Evolutionary conservation across 2,797 vertebrate genomes (phyloP), one percentile per base, ranked within the genome.

Genomic region (Sparidentex hasta): DNA sequence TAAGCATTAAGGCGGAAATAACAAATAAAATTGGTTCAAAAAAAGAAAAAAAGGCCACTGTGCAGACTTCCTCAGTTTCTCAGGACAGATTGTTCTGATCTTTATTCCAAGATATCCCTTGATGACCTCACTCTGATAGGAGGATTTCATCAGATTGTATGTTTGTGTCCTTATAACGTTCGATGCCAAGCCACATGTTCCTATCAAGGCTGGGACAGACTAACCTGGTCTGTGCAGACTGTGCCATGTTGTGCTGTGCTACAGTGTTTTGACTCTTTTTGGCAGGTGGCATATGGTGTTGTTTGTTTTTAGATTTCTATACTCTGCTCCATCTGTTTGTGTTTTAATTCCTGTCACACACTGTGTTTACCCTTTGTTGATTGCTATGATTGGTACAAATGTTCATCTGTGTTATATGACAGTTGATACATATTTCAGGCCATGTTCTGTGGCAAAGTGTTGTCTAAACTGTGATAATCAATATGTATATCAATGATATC

Each of bases 251-350:
- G 63, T 69, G 71, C 41, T 48, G 21, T 38, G 51, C 29, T 75
- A 25, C 48, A 58, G 23, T 61, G 29, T 71, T 38, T 48, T 51
- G 57, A 27, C 55, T 59, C 23, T 44, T 54, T 75, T 64, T 63
- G 55, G 44, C 72, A 65, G 65, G 64, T 56, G 56, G 38, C 84
- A 87, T 86, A 74, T 85, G 82, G 65, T 63, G 74, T 9, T 76
- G 57, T 82, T 80, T 64, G 20, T 79, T 69, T 59, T 65, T 43
- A 33, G 7, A 43, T 3, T 56, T 67, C 67, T 70, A 47, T 20
- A 48, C 4, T 43, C 8, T 80, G n/a, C 57, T 67, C 66, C 52
- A n/a, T 65, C 57, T 69, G 73, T 78, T 33, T 46, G 14, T 57
- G 46, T 62, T 85, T 61, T 18, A n/a, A 20, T 59, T 73, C 2